Percentiles rank a stretch among this genome's conserved stretches.
Evolutionary conservation across 2,797 vertebrate species (phyloP).

Genomic region (Calcarius lapponicus): DNA sequence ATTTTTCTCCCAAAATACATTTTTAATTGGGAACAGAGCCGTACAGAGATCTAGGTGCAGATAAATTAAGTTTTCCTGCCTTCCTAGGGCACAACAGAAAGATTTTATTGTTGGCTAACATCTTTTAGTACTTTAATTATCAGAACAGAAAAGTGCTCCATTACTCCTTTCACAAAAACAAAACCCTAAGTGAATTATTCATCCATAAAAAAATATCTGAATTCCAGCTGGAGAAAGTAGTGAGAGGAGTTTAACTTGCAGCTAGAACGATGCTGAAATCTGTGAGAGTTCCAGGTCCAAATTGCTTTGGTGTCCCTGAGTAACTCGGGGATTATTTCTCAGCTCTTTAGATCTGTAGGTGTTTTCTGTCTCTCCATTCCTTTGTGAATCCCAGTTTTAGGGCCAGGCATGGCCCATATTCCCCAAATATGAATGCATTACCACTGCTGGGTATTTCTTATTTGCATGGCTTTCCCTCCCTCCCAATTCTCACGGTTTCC

Average conservation of each 20-base stretch:
- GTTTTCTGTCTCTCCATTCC: background rate
- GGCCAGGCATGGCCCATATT: background rate
- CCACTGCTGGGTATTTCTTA: background rate
- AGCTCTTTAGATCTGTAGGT: conserved; percentile 12
- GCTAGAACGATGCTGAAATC: background rate
- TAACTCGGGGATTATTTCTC: background rate
- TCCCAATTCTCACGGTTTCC: conserved; percentile 32
- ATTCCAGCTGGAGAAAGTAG: background rate
- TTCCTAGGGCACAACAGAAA: background rate
- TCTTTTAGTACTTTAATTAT: background rate
- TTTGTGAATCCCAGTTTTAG: background rate
- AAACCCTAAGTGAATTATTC: background rate
- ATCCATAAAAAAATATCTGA: background rate
- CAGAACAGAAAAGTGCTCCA: background rate
- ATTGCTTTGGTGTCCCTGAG: background rate
- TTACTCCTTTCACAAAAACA: background rate
- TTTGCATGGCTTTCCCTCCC: conserved; percentile 20
- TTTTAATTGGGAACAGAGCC: conserved; percentile 31
- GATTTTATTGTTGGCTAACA: background rate
- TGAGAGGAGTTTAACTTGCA: background rate
- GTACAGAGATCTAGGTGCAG: background rate
- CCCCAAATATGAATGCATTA: background rate
- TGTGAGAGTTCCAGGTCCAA: background rate
- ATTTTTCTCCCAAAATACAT: conserved; percentile 10
- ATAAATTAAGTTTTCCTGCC: background rate